Base-by-base conservation (phyloP, 2,888 invertebrate genomes). In the Diarsia rubi region DNA sequence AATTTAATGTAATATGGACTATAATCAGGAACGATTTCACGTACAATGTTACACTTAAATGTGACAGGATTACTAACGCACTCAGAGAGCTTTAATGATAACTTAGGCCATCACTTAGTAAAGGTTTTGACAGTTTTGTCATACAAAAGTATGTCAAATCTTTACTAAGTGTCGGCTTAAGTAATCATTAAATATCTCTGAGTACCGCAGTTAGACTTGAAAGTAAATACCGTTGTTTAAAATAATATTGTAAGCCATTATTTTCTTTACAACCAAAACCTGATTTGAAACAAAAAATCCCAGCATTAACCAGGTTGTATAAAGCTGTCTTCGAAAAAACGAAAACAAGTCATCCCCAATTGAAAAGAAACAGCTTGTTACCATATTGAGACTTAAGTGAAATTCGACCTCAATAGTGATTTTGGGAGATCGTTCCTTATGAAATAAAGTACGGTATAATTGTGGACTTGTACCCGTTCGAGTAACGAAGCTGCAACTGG, bases 401-500 rank as follows among this genome's bases (percentile, higher is more conserved):
- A 80, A 86, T 78, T 68, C 65, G 75, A 84, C 82, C 76, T 78
- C 78, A 69, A 73, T 76, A 63, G 8, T 37, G 62, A 11, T 81
- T 78, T 75, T 37, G 73, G 72, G 70, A 67, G 45, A 45, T 24
- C 52, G 52, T 65, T 73, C 54, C 72, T 70, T 73, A 79, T 65
- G 78, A 76, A 81, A 81, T 42, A 65, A 70, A 54, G 64, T 81
- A 70, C 57, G 64, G 65, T 69, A 63, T 75, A 73, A 88, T 88
- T 81, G 82, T 79, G 81, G 85, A 66, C 84, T 73, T 84, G 75
- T 81, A 75, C 69, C 73, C 82, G 57, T 76, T 74, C 62, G 88
- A 87, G 82, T 90, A 91, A 91, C 88, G 90, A 88, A 73, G 80
- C 77, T 81, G 72, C 82, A 88, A 88, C 85, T 75, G 78, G 78